Percentiles rank a stretch among this genome's conserved stretches.
Evolutionary conservation across 2,888 invertebrate species (phyloP).

Genomic region (Blera fallax): DNA sequence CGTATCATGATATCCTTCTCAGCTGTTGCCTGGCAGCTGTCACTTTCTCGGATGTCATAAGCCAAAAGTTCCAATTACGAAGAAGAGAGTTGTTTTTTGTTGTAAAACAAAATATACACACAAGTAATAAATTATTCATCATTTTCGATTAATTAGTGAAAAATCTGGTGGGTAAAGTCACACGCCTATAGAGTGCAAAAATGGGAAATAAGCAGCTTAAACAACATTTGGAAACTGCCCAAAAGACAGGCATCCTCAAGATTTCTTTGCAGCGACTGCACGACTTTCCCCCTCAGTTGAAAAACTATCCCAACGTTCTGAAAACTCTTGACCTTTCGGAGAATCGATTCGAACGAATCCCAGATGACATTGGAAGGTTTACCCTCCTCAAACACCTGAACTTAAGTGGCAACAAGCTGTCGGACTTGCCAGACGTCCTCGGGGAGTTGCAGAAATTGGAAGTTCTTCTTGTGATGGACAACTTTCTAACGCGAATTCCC

Average conservation of each 20-base stretch:
- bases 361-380: conserved; percentile 90
- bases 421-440: conserved; percentile 86
- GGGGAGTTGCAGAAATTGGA: conserved; percentile 88
- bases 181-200: neutral
- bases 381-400: conserved; percentile 88
- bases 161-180: conserved; percentile 31
- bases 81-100: conserved; percentile 24
- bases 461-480: conserved; percentile 89
- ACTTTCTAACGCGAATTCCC: conserved; percentile 88
- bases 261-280: conserved; percentile 92
- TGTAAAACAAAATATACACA: conserved; percentile 37
- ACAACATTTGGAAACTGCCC: conserved; percentile 96
- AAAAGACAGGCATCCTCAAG: conserved; percentile 97
- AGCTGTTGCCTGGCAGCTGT: conserved; percentile 26
- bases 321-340: conserved; percentile 96
- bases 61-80: neutral
- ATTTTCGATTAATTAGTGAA: conserved; percentile 14
- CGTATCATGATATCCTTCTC: neutral
- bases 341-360: conserved; percentile 91
- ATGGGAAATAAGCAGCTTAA: conserved; percentile 97
- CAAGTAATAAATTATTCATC: conserved; percentile 38
- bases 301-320: conserved; percentile 86
- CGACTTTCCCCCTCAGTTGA: conserved; percentile 88
- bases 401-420: conserved; percentile 91
- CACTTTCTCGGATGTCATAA: neutral